Conservation (phyloP, 2,888 invertebrate species). For the Dolichomitus sp. region DNA sequence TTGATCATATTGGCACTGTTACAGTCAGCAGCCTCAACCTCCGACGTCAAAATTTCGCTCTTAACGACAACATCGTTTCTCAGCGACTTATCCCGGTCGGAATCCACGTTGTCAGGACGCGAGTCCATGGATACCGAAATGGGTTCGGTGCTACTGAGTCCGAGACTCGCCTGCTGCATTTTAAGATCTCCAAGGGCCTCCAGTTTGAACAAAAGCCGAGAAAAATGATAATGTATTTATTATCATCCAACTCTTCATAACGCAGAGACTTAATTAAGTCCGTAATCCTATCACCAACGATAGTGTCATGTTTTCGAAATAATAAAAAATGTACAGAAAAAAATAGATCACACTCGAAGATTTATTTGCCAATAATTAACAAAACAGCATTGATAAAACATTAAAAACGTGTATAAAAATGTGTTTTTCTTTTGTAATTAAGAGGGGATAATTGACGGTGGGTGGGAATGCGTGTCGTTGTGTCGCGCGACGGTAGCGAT, state of each 20-base stretch:
- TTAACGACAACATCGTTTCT: conserved; percentile 68
- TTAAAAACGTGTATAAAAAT: not conserved
- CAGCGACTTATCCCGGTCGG: conserved; percentile 46
- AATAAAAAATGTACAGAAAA: not conserved
- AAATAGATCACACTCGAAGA: not conserved
- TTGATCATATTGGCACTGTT: conserved; percentile 68
- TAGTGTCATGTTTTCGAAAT: not conserved
- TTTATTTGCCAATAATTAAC: not conserved
- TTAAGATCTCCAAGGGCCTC: conserved; percentile 33
- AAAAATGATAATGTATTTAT: not conserved
- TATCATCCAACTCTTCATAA: conserved; percentile 6
- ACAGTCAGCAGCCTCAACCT: conserved; percentile 55
- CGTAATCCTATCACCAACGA: not conserved
- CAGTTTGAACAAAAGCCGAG: not conserved
- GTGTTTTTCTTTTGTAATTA: not conserved
- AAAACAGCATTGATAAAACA: not conserved
- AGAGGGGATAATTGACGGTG: conserved; percentile 8
- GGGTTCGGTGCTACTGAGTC: conserved; percentile 46
- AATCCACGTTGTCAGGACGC: conserved; percentile 22
- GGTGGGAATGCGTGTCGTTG: conserved; percentile 7
- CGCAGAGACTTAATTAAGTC: not conserved
- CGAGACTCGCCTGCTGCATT: conserved; percentile 82
- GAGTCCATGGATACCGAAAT: conserved; percentile 45
- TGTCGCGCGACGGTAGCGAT: conserved; percentile 45
- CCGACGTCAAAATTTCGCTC: conserved; percentile 63